A percentile compares a stretch with the other conserved stretches of the same genome.
Evolutionary conservation across 2,888 invertebrate species (phyloP).

Genomic region (Mythimna albipuncta): DNA sequence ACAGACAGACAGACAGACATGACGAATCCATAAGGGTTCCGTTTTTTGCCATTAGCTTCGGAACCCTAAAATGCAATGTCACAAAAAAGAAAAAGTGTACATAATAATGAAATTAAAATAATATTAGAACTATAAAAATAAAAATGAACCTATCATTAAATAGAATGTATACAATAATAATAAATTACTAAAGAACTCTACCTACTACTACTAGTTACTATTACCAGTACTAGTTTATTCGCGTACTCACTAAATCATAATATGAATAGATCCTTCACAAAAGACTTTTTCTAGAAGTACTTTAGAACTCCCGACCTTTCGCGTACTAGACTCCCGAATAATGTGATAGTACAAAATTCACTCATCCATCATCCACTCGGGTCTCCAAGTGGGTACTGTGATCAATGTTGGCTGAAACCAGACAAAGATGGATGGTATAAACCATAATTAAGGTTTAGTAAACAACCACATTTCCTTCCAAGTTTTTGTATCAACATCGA

Average conservation of each 20-base stretch:
- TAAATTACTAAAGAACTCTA: no score
- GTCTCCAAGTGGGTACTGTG: constrained; percentile 67
- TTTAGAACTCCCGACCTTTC: constrained; percentile 35
- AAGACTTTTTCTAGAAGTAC: constrained; percentile 1
- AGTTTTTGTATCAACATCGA: constrained; percentile 46
- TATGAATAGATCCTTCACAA: constrained; percentile 30
- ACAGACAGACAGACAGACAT: no score
- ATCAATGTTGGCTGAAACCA: constrained; percentile 72
- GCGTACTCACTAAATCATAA: constrained; percentile 24
- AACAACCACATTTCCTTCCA: constrained; percentile 48
- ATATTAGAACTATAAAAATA: no score
- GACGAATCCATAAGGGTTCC: no score
- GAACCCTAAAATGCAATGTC: no score
- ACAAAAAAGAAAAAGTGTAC: no score
- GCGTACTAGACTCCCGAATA: constrained; percentile 29
- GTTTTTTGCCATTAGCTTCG: no score
- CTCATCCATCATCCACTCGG: constrained; percentile 74
- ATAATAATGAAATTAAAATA: no score
- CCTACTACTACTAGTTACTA: no score
- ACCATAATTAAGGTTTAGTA: constrained; percentile 59
- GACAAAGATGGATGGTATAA: constrained; percentile 74
- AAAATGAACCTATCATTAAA: no score
- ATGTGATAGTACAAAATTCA: constrained; percentile 58
- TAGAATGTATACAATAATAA: no score
- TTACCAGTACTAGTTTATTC: not conserved